These are phyloP conservation scores for Brenthis hecate DNA, from an alignment of 2,888 invertebrate species.

Conservation along the genomic window DNA sequence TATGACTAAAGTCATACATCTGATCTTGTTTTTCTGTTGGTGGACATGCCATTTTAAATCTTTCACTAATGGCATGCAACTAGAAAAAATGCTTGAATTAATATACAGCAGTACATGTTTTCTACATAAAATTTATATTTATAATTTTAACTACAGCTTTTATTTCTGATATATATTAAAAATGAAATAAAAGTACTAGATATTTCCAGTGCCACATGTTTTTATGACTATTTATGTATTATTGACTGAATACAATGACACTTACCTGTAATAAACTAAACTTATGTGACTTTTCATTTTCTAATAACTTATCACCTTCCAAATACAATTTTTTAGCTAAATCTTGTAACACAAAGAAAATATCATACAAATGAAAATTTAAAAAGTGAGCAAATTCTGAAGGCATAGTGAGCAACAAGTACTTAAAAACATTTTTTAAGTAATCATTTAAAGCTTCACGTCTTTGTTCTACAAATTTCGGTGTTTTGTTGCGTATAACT, in stretches of 20 bases:
- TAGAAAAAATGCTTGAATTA: conserved; percentile 67
- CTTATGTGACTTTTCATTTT: conserved; percentile 84
- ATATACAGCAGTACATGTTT: too few species aligned
- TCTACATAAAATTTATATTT: too few species aligned
- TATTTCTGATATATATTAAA: too few species aligned
- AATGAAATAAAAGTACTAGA: background rate
- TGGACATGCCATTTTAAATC: conserved; percentile 93
- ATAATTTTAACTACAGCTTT: too few species aligned
- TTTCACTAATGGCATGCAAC: conserved; percentile 94
- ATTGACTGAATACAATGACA: conserved; percentile 16
- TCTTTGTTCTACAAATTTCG: conserved; percentile 85
- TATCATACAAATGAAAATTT: conserved; percentile 94
- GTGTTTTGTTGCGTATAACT: conserved; percentile 94
- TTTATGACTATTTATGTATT: conserved; percentile 4
- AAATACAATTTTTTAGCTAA: conserved; percentile 90
- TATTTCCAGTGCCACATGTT: background rate
- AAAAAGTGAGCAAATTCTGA: conserved; percentile 84
- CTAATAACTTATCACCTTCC: conserved; percentile 87
- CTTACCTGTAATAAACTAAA: conserved; percentile 91
- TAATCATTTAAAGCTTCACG: conserved; percentile 40
- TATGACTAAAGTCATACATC: conserved; percentile 94
- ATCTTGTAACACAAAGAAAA: conserved; percentile 91
- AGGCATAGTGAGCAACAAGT: conserved; percentile 23
- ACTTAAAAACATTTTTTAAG: conserved; percentile 24
- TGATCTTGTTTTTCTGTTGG: conserved; percentile 89